Evolutionary conservation across 2,797 vertebrate species (phyloP).

Genomic region (Hydrocynus forskahlii): DNA sequence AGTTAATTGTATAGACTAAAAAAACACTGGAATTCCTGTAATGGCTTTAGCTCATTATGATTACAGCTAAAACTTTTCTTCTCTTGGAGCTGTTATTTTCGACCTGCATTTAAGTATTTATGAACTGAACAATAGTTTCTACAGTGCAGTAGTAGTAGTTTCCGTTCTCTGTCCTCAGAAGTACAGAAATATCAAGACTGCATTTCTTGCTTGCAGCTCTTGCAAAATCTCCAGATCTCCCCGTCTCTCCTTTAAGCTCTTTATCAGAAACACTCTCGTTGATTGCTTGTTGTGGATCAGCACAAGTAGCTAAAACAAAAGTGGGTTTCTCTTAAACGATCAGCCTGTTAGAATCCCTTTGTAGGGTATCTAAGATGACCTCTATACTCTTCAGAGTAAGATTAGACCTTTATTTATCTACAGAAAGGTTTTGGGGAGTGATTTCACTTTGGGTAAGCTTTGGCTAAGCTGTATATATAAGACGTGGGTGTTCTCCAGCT

Average conservation of each 20-base stretch:
- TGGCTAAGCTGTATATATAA: slow-evolving; percentile 52
- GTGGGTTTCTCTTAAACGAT: slow-evolving; percentile 32
- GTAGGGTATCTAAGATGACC: slow-evolving; percentile 26
- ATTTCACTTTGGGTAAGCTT: slow-evolving; percentile 40
- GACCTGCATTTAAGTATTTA: too few relatives aligned
- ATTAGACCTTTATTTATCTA: slow-evolving; percentile 48
- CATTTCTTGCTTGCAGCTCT: slow-evolving; percentile 3
- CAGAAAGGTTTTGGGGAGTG: slow-evolving; percentile 11
- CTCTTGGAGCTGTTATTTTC: too few relatives aligned
- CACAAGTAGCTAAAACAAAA: background rate
- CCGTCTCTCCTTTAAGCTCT: slow-evolving; percentile 44
- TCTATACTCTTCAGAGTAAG: slow-evolving; percentile 8
- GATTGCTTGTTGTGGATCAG: slow-evolving; percentile 43
- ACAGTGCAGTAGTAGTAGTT: background rate
- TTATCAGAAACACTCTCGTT: slow-evolving; percentile 53
- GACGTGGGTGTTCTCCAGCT: background rate
- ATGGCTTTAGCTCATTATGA: too few relatives aligned
- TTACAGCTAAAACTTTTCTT: too few relatives aligned
- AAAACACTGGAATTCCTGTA: too few relatives aligned
- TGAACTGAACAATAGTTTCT: background rate
- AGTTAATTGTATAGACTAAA: too few relatives aligned
- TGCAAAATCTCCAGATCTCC: slow-evolving; percentile 5
- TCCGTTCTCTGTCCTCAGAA: background rate
- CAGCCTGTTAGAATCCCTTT: slow-evolving; percentile 16
- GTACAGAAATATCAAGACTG: slow-evolving; percentile 8